These are phyloP conservation scores for Steatocranus sp. DNA, from an alignment of 2,797 vertebrate species.

Conservation along the genomic window DNA sequence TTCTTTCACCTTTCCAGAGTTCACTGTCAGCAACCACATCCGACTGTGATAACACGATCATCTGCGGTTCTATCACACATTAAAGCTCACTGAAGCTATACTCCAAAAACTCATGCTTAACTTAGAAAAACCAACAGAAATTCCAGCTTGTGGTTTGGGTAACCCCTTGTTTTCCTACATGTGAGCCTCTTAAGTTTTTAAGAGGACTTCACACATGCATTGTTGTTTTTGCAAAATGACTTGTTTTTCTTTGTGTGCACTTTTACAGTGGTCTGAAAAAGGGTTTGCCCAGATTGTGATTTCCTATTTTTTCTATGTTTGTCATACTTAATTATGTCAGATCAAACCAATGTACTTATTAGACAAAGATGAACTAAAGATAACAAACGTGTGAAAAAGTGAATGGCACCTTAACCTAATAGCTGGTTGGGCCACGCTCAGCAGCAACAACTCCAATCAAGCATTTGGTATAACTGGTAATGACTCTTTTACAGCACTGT, in stretches of 20 bases:
- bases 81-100: not conserved
- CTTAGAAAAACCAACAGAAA: conserved; percentile 17
- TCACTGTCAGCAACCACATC: conserved; percentile 12
- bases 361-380: not conserved
- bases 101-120: not conserved
- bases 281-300: not conserved
- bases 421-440: not conserved
- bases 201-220: conserved; percentile 17
- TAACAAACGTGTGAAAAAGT: not conserved
- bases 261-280: not conserved
- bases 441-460: not conserved
- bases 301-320: not conserved
- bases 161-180: not conserved
- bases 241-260: conserved; percentile 15
- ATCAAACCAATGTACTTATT: not conserved
- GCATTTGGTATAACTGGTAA: not conserved
- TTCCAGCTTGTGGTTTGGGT: conserved; percentile 22
- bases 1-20: conserved; percentile 48
- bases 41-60: not conserved
- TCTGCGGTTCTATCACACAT: not conserved
- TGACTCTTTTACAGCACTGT: not conserved
- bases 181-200: conserved; percentile 3
- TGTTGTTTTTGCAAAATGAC: conserved; percentile 27
- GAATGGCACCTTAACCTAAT: not conserved
- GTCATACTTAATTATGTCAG: not conserved